phyloP scores from a whole-genome alignment of 2,113 vertebrate species.

The Ptychochromis oligacanthus region DNA sequence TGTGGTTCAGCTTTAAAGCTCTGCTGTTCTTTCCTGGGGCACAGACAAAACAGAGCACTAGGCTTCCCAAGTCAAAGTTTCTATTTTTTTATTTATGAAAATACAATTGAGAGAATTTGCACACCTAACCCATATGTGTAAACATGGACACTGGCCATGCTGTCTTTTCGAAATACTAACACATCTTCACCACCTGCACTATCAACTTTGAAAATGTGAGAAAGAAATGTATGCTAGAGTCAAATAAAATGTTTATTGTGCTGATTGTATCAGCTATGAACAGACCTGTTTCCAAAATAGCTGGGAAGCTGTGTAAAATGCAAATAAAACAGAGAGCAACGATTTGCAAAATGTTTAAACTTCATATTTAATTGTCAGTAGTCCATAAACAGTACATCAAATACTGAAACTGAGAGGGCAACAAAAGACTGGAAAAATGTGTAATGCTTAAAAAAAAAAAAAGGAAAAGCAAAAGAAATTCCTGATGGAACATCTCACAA shows the following conservation, averaged over 20 bases:
- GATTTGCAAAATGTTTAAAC: neutral
- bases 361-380: neutral
- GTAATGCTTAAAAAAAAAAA: no score
- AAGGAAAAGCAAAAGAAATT: no score
- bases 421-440: no score
- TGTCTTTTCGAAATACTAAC: neutral
- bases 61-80: neutral
- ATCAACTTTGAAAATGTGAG: neutral
- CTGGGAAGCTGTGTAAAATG: neutral
- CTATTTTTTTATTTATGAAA: neutral
- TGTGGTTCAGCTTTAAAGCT: slow-evolving; percentile 43
- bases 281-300: neutral
- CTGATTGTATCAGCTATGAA: neutral
- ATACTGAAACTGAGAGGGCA: neutral
- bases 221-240: neutral
- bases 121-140: neutral
- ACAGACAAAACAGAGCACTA: neutral
- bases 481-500: no score
- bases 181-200: neutral
- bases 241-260: neutral
- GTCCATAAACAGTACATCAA: neutral
- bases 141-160: neutral
- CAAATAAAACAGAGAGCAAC: neutral
- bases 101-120: neutral
- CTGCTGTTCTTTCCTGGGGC: neutral